Evolutionary conservation across 2,888 invertebrate genomes (phyloP).

Genomic region (Dione juno): DNA sequence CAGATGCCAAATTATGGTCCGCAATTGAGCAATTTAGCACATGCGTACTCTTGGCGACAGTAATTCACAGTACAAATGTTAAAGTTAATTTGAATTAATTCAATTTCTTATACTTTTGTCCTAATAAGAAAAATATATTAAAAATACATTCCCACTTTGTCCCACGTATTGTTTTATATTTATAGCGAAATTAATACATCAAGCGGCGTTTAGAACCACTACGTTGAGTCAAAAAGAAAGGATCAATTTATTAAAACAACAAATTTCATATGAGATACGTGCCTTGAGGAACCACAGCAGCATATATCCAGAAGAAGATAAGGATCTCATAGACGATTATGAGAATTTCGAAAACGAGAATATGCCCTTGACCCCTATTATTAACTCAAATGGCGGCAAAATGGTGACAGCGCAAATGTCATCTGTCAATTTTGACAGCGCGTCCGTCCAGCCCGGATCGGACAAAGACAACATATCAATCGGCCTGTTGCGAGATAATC

Average conservation of each 20-base stretch:
- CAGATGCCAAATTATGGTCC: too few species aligned
- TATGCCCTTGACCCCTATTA: conserved; percentile 41
- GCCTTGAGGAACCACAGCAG: not conserved
- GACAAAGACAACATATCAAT: conserved; percentile 5
- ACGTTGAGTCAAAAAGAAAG: conserved; percentile 35
- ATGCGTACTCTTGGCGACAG: too few species aligned
- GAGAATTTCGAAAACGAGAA: conserved; percentile 27
- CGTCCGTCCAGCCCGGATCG: not conserved
- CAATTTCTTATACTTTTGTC: too few species aligned
- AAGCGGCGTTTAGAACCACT: conserved; percentile 28
- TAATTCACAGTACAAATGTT: too few species aligned
- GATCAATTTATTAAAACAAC: conserved; percentile 36
- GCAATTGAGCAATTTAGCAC: too few species aligned
- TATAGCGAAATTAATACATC: conserved; percentile 27
- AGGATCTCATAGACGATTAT: conserved; percentile 25
- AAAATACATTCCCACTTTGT: too few species aligned
- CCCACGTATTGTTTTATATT: not conserved
- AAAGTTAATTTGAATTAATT: too few species aligned
- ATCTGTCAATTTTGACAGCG: conserved; percentile 31
- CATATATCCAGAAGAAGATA: conserved; percentile 7
- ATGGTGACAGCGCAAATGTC: conserved; percentile 20
- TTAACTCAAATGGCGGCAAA: conserved; percentile 8
- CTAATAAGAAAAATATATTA: too few species aligned
- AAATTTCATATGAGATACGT: conserved; percentile 35
- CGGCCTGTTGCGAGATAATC: conserved; percentile 16